Percentiles rank a stretch among this genome's conserved stretches.
Evolutionary conservation across 2,797 vertebrate species (phyloP).

Genomic region (Syndactyla subalaris): DNA sequence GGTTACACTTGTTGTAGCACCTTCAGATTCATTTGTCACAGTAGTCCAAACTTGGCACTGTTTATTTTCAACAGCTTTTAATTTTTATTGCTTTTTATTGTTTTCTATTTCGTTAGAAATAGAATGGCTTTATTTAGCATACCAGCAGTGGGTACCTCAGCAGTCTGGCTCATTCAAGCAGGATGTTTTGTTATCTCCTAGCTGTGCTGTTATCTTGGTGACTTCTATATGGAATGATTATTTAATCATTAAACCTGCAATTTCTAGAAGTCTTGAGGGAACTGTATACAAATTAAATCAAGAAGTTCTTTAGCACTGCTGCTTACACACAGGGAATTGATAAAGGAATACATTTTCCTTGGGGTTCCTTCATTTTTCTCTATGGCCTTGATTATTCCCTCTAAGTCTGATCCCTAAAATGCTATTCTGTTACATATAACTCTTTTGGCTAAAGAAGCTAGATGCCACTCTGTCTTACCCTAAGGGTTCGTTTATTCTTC

Average conservation of each 20-base stretch:
- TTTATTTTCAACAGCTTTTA: slow-evolving; percentile 5
- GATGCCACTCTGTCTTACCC: not conserved
- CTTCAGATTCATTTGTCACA: not conserved
- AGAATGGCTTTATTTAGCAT: not conserved
- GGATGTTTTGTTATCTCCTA: not conserved
- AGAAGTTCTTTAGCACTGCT: not conserved
- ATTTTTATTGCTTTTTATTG: not conserved
- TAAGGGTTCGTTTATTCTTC: not conserved
- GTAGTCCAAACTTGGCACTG: not conserved
- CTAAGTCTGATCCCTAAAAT: not conserved
- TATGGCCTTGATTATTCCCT: not conserved
- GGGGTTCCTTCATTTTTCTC: not conserved
- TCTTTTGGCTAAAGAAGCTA: not conserved
- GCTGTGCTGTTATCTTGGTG: not conserved
- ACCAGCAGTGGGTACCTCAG: not conserved
- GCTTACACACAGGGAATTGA: not conserved
- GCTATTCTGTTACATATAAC: not conserved
- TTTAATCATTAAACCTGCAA: slow-evolving; percentile 4
- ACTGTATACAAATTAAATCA: not conserved
- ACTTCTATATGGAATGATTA: not conserved
- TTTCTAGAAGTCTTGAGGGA: not conserved
- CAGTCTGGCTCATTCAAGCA: not conserved
- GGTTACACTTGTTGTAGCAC: not conserved
- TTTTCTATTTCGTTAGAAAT: not conserved
- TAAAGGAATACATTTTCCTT: not conserved